Base-by-base conservation (phyloP, 2,797 vertebrate species). In the Numenius phaeopus region DNA sequence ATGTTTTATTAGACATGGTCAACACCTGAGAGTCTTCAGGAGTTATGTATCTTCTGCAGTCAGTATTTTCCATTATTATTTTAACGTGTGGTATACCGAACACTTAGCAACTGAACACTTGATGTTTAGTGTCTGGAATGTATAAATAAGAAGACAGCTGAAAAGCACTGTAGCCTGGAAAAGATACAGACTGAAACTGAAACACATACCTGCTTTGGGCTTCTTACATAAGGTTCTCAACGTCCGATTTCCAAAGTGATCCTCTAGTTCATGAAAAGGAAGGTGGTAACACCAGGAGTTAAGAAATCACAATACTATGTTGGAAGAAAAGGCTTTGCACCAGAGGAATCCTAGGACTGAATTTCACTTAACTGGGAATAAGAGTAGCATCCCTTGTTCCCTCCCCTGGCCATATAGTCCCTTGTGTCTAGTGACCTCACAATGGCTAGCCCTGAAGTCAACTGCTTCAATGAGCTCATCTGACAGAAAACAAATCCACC, bases 51-150 rank as follows among this genome's bases (percentile, higher is more conserved):
- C 52, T 92, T 57, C 42, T 13, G 10, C 8, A 73, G 52, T 85
- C 79, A 88, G 5, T 91, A 61, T 75, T 83, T 94, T 86, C 52
- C 40, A 32, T 42, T 87, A 78, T 44, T 93, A 61, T 84, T 94
- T 93, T 66, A 94, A 92, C 21, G 42, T 80, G 32, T 64, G 77
- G 67, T 57, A 73, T 59, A 78, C 32, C 3, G 0, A 89, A 42
- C 44, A 46, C 44, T 57, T 72, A 70, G n/a, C 19, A 84, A 32
- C 44, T 46, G 39, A 84, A 83, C 57, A 34, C 44, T 39, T 78
- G 55, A 82, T 93, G 47, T 49, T 50, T 79, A 62, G 15, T 39
- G 50, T 54, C 79, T 95, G 57, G 29, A 81, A 66, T 4, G 3
- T 32, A 32, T 65, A 64, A 94, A 72, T n/a, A 93, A 86, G 67